Base-by-base conservation (phyloP, 2,113 vertebrate genomes). In the Echinops telfairi region DNA sequence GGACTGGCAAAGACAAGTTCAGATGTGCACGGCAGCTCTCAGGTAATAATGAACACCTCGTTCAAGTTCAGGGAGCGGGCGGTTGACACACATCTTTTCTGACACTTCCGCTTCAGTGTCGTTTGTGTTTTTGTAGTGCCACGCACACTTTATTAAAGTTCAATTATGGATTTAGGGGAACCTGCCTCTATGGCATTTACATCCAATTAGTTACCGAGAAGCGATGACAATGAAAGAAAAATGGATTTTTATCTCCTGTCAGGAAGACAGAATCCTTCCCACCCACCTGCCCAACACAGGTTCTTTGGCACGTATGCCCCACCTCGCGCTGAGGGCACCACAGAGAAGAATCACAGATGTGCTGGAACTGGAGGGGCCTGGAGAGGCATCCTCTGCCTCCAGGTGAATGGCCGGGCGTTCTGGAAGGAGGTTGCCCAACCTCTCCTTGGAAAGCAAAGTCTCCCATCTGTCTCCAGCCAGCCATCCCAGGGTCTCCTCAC, bases 251-350 rank as follows among this genome's bases (percentile, higher is more conserved):
- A 88, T 92, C 95, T 96, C 57, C 33, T 92, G 27, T 75, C 43
- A 62, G 91, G 93, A 95, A 68, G 94, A 87, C 43, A 89, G 19
- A 85, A 64, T 71, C 79, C 64, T 83, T 95, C 92, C 95, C 53
- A 93, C 76, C 33, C 95, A 97, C 95, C 94, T 96, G 92, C 89
- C 90, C 77, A 81, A 82, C 33, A 79, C 95, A 96, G 96, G 93
- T 94, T 96, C 75, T 92, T 90, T 93, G 94, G 89, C 78, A 91
- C 0, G 36, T 36, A 58, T 91, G 82, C 79, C 43, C 86, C 29
- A 88, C 58, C 73, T 86, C 83, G 89, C 94, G 88, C 86, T 94
- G 33, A 53, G 70, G 66, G 58, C 93, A 81, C 84, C 58, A 68
- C 12, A 93, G 75, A 57, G 40, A 88, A 84, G 80, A 88, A 43